Evolutionary conservation across 2,888 invertebrate species (phyloP).

Genomic region (Thyatira batis): DNA sequence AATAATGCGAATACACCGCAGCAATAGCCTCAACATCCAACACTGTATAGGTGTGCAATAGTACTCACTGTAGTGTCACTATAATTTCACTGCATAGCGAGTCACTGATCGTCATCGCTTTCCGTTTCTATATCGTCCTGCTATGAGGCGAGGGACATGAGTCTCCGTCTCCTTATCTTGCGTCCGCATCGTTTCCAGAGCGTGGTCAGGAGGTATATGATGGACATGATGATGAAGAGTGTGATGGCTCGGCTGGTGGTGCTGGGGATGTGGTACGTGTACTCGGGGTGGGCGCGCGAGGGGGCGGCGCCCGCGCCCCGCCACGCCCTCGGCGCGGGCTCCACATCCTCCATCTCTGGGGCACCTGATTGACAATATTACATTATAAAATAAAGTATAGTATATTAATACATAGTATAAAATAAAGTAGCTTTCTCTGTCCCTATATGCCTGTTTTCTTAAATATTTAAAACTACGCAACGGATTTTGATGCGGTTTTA

Average conservation of each 20-base stretch:
- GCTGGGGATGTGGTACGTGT: constrained; percentile 40
- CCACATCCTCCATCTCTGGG: constrained; percentile 70
- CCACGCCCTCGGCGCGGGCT: constrained; percentile 81
- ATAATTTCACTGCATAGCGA: background rate
- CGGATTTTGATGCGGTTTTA: no score
- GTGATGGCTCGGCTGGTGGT: constrained; percentile 45
- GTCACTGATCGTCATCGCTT: constrained; percentile 5
- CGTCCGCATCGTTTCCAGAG: constrained; percentile 65
- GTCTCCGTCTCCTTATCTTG: constrained; percentile 57
- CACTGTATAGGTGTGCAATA: no score
- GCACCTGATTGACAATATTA: constrained; percentile 48
- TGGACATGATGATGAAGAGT: constrained; percentile 41
- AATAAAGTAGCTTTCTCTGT: no score
- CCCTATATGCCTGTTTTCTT: no score
- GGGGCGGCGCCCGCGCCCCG: constrained; percentile 73
- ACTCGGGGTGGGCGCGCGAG: constrained; percentile 35
- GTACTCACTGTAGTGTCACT: no score
- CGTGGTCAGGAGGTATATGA: constrained; percentile 50
- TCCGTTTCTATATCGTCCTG: constrained; percentile 26
- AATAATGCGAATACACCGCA: no score
- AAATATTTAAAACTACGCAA: no score
- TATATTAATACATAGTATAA: no score
- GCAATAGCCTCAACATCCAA: no score
- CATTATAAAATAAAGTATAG: background rate
- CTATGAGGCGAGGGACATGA: constrained; percentile 69